Evolutionary conservation across 2,888 invertebrate genomes (phyloP).

Genomic region (Meliscaeva auricollis): DNA sequence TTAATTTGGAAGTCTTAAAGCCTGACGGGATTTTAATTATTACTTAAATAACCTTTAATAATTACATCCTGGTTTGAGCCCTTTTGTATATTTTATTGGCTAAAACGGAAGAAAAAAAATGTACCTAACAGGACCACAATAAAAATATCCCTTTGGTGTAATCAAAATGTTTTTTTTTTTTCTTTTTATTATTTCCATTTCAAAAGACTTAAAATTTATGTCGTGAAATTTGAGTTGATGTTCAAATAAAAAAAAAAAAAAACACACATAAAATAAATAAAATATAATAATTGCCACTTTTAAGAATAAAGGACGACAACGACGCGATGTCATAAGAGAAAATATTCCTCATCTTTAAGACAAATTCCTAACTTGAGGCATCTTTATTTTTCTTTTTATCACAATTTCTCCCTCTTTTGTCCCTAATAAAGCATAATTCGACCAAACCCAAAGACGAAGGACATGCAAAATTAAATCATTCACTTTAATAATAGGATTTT

Average conservation of each 20-base stretch:
- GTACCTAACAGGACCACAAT: background rate
- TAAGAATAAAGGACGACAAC: conserved; percentile 9
- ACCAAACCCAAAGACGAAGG: conserved; percentile 16
- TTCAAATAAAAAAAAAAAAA: background rate
- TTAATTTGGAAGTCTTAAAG: conserved; percentile 29
- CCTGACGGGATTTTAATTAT: conserved; percentile 30
- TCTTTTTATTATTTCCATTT: background rate
- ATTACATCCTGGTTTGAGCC: background rate
- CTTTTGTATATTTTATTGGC: background rate
- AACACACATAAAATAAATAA: too few species aligned
- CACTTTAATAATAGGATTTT: conserved; percentile 48
- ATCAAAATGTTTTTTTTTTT: background rate
- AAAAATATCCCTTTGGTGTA: conserved; percentile 5
- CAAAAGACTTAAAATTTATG: background rate
- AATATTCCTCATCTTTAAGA: conserved; percentile 5
- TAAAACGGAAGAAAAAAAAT: background rate
- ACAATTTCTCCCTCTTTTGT: conserved; percentile 11
- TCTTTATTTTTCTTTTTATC: background rate
- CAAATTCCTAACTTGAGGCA: conserved; percentile 17
- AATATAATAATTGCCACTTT: background rate
- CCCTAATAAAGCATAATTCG: conserved; percentile 66
- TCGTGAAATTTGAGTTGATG: conserved; percentile 8
- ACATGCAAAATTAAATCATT: conserved; percentile 68
- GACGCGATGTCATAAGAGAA: background rate
- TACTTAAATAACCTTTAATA: conserved; percentile 17